Evolutionary conservation across 2,888 invertebrate species (phyloP).

Genomic region (Neocrepidodera transversa): DNA sequence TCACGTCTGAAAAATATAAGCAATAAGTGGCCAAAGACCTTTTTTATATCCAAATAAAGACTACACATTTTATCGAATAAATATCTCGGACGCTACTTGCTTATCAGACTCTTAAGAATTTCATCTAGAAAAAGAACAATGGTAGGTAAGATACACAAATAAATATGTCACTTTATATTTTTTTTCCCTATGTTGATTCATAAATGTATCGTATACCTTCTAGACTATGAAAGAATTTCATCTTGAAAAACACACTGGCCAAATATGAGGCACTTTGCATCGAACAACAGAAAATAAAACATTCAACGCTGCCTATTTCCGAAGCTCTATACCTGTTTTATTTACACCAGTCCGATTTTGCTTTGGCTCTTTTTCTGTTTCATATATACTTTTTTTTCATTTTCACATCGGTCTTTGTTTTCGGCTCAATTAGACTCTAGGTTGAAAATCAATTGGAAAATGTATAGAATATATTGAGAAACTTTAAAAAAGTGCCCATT

Average conservation of each 20-base stretch:
- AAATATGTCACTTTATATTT: no score
- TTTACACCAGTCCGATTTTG: not conserved
- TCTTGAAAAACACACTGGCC: not conserved
- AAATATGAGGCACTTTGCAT: slow-evolving; percentile 24
- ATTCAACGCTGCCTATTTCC: slow-evolving; percentile 18
- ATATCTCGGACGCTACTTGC: slow-evolving; percentile 9
- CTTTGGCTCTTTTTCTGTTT: no score
- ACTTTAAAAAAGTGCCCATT: no score
- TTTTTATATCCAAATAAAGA: slow-evolving; percentile 13
- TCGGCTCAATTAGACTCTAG: not conserved
- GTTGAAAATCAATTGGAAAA: not conserved
- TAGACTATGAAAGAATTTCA: slow-evolving; percentile 6
- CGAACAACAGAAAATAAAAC: slow-evolving; percentile 25
- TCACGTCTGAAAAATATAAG: slow-evolving; percentile 9
- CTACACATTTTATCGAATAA: slow-evolving; percentile 16
- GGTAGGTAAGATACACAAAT: not conserved
- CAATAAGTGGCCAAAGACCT: slow-evolving; percentile 14
- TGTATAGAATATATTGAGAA: no score
- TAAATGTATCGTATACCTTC: not conserved
- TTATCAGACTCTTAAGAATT: slow-evolving; percentile 4
- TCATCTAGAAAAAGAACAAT: not conserved
- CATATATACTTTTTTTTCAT: no score
- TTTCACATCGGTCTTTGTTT: not conserved
- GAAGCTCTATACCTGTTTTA: slow-evolving; percentile 4
- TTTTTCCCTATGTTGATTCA: no score